These are phyloP conservation scores for Chironex yamaguchii DNA, from an alignment of 30 jellyfish, hydroid and myxozoan genomes.

Conservation along the genomic window DNA sequence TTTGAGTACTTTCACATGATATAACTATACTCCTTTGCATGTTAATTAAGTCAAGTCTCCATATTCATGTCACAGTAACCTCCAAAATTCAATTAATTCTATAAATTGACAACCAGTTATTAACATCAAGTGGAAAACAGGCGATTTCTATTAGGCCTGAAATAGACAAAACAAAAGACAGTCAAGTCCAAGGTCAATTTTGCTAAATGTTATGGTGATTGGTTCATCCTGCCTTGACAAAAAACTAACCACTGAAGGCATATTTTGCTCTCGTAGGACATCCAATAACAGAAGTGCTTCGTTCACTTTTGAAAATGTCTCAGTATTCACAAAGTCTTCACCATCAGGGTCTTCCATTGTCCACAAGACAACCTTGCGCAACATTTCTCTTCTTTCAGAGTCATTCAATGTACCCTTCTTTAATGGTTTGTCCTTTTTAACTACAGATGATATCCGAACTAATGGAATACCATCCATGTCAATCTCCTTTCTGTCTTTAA, in stretches of 20 bases:
- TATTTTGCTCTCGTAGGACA: slow-evolving; percentile 86
- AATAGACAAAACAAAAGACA: slow-evolving; percentile 92
- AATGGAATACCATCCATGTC: slow-evolving; percentile 82
- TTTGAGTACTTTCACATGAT: no score
- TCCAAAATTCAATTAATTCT: no score
- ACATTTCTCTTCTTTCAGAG: slow-evolving; percentile 63
- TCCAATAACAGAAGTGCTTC: slow-evolving; percentile 93
- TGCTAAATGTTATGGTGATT: slow-evolving; percentile 91
- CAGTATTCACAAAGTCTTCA: slow-evolving; percentile 94
- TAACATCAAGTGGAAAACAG: no score
- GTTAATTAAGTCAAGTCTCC: no score
- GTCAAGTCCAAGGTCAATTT: slow-evolving; percentile 90
- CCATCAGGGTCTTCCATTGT: slow-evolving; percentile 94
- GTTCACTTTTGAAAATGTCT: slow-evolving; percentile 77
- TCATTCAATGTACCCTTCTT: slow-evolving; percentile 18
- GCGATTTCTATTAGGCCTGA: slow-evolving; percentile 92
- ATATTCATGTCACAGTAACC: no score
- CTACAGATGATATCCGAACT: slow-evolving; percentile 69
- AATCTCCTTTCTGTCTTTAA: slow-evolving; percentile 68
- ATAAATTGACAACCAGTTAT: no score
- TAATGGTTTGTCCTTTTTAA: slow-evolving; percentile 8
- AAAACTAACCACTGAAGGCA: slow-evolving; percentile 95
- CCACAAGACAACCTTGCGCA: slow-evolving; percentile 96
- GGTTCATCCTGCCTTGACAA: slow-evolving; percentile 96
- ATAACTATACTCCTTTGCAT: no score